phyloP scores from a whole-genome alignment of 2,888 invertebrate species.

The Ptychoptera albimana region DNA sequence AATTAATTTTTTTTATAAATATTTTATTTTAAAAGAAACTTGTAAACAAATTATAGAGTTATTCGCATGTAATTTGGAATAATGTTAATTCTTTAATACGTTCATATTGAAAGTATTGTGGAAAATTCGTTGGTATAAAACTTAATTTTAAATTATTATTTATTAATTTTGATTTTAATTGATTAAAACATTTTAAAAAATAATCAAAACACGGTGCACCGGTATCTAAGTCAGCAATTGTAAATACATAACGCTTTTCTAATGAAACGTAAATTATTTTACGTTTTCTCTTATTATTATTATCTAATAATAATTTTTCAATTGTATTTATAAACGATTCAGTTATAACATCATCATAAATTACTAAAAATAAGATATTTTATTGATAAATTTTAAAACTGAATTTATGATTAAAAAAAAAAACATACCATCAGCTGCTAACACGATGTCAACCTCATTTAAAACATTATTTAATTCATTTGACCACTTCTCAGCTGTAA shows the following conservation, averaged over 20 bases:
- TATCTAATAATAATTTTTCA: constrained; percentile 38
- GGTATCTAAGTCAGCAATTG: constrained; percentile 58
- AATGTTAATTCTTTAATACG: constrained; percentile 60
- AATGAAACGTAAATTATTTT: constrained; percentile 57
- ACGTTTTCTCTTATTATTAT: constrained; percentile 15
- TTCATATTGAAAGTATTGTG: constrained; percentile 68
- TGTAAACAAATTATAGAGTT: constrained; percentile 11
- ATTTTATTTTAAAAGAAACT: too few relatives aligned
- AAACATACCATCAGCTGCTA: constrained; percentile 69
- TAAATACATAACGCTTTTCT: constrained; percentile 79
- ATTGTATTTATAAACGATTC: constrained; percentile 61
- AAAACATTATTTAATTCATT: constrained; percentile 37
- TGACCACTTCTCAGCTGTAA: constrained; percentile 42
- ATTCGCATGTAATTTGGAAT: constrained; percentile 41
- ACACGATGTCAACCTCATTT: constrained; percentile 42
- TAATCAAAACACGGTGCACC: constrained; percentile 81
- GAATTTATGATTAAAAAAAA: constrained; percentile 2
- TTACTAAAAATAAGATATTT: constrained; percentile 40
- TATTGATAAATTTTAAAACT: constrained; percentile 1
- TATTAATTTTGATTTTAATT: constrained; percentile 25
- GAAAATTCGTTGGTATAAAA: constrained; percentile 52
- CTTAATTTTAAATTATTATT: constrained; percentile 36
- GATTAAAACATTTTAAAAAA: constrained; percentile 38
- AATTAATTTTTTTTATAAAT: too few relatives aligned
- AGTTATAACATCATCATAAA: constrained; percentile 70